These are phyloP conservation scores for Pemphigus obesinymphae DNA, from an alignment of 1,140 invertebrate genomes.

Conservation along the genomic window DNA sequence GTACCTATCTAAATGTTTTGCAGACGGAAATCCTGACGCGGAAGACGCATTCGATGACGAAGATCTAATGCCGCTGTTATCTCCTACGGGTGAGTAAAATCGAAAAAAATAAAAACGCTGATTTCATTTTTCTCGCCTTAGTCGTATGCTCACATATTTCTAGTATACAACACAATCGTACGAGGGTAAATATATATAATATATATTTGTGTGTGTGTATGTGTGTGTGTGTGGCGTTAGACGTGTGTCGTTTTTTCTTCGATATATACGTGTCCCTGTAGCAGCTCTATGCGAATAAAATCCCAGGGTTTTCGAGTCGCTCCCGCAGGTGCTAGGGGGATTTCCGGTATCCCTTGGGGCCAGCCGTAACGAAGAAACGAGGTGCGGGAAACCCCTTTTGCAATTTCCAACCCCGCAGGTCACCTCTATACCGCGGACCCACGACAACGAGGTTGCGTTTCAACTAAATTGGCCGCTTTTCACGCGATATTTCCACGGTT, in stretches of 20 bases:
- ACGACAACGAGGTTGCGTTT: constrained; percentile 12
- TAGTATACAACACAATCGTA: not conserved
- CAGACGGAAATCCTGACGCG: constrained; percentile 25
- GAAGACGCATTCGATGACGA: constrained; percentile 1
- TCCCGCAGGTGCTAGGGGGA: constrained; percentile 19
- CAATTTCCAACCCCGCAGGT: constrained; percentile 6
- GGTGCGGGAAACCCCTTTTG: constrained; percentile 32
- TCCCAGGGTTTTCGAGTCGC: not conserved
- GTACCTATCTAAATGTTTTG: not conserved
- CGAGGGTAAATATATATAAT: not conserved
- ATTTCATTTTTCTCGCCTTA: not conserved
- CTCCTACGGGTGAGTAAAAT: constrained; percentile 13
- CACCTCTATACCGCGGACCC: not conserved
- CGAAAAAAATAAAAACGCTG: not conserved
- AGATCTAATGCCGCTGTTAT: not conserved
- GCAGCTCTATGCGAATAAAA: not conserved
- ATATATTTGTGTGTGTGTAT: not conserved
- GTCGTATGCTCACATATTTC: no score
- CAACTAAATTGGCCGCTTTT: constrained; percentile 39
- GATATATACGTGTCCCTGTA: not conserved
- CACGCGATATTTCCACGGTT: constrained; percentile 30
- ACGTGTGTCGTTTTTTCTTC: not conserved
- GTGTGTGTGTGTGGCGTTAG: not conserved
- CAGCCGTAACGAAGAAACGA: constrained; percentile 35
- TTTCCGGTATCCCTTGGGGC: not conserved